A percentile compares a stretch with the other conserved stretches of the same genome.
Conservation (phyloP, 2,888 invertebrate species). For the Epinotia brunnichana region DNA sequence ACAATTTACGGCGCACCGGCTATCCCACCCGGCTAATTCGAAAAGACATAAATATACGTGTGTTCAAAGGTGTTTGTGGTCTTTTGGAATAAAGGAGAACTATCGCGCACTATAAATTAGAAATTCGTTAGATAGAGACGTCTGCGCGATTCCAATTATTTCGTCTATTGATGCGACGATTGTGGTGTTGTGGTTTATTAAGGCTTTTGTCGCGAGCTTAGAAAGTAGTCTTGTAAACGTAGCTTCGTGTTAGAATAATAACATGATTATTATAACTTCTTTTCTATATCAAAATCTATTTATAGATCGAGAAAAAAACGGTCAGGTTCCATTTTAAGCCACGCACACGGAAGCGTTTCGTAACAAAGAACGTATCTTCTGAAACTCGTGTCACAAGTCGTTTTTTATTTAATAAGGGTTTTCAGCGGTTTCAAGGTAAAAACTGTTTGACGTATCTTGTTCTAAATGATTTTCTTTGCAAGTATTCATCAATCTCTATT, state of each 20-base stretch:
- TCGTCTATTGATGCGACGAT: conserved; percentile 52
- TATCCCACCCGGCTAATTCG: conserved; percentile 15
- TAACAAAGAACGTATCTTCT: too few species aligned
- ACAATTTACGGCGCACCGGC: conserved; percentile 69
- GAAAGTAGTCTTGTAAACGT: too few species aligned
- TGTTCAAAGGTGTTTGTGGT: background rate
- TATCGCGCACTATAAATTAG: conserved; percentile 81
- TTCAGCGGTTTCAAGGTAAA: too few species aligned
- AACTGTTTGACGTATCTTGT: too few species aligned
- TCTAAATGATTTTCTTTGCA: too few species aligned
- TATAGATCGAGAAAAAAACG: too few species aligned
- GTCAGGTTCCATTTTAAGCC: too few species aligned
- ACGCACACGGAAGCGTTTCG: too few species aligned
- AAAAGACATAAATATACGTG: background rate
- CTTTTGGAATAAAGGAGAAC: conserved; percentile 47
- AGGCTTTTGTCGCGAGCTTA: conserved; percentile 8
- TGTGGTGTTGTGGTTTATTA: conserved; percentile 43
- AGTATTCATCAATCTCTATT: too few species aligned
- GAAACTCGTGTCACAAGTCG: too few species aligned
- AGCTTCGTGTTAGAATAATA: background rate
- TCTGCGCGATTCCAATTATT: conserved; percentile 77
- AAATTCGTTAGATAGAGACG: conserved; percentile 83
- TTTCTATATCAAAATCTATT: too few species aligned
- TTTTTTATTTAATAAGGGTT: too few species aligned
- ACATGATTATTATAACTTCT: background rate